Base-by-base conservation (phyloP, 2,888 invertebrate genomes). In the Pelosia muscerda region DNA sequence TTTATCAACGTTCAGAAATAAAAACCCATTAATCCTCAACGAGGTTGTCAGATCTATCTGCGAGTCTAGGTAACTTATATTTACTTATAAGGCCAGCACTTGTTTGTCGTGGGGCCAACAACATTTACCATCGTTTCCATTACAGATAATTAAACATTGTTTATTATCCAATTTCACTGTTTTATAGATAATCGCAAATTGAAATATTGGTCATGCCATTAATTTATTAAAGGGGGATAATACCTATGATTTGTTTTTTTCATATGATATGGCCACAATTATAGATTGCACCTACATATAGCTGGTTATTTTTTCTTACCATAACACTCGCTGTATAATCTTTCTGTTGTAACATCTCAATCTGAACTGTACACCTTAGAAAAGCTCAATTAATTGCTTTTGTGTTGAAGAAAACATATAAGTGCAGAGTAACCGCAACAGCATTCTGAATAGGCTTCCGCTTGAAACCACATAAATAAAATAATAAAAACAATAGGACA, bases 181-280 rank as follows among this genome's bases (percentile, higher is more conserved):
- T 60, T 77, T 80, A 71, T 69, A 78, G 78, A 81, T 78, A 81
- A 81, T 79, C 71, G 69, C 72, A 74, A 78, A 81, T 78, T 80
- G 78, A 81, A 80, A 70, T 80, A 67, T 78, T 72, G 61, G 78
- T 76, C 78, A 81, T 78, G 72, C 72, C 71, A 74, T 72, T 76
- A 71, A 75, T 70, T 68, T 73, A 75, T 80, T 75, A 71, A 62
- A 66, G 64, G 25, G 23, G 65, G 78, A 80, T 78, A 65, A 75
- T 38, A n/a, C n/a, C n/a, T n/a, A n/a, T n/a, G n/a, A n/a, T n/a
- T 54, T 63, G 42, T 68, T 53, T 62, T 72, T 77, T 65, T 71
- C 73, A 80, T 80, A 77, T 75, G 67, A 66, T 72, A 78, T 65
- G 60, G 68, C 68, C 54, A 73, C 67, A 69, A 68, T 58, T 60